Percentiles rank a stretch among this genome's conserved stretches.
Conservation (phyloP, 2,888 invertebrate species). For the Clivina fossor region DNA sequence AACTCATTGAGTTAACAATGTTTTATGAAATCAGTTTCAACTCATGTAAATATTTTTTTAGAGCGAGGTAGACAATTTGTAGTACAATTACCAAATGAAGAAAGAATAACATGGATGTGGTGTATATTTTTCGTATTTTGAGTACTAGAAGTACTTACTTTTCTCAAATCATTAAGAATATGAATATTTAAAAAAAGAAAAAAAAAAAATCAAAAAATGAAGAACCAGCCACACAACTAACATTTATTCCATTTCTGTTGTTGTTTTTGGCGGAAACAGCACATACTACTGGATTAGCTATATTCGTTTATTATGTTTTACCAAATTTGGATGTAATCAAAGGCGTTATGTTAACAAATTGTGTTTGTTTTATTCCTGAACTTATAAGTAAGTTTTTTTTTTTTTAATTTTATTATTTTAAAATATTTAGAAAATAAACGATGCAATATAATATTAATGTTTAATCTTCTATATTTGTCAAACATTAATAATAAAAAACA, state of each 20-base stretch:
- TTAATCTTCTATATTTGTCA: too few relatives aligned
- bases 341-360: conserved; percentile 95
- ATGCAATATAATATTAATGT: too few relatives aligned
- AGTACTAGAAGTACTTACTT: conserved; percentile 84
- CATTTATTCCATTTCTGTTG: conserved; percentile 63
- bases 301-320: conserved; percentile 84
- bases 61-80: conserved; percentile 86
- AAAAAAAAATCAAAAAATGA: too few relatives aligned
- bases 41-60: conserved; percentile 50
- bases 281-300: conserved; percentile 82
- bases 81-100: conserved; percentile 78
- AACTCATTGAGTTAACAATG: too few relatives aligned
- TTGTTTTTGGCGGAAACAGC: conserved; percentile 84
- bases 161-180: conserved; percentile 82
- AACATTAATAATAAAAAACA: too few relatives aligned
- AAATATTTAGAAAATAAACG: too few relatives aligned
- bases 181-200: conserved; percentile 92
- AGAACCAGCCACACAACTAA: conserved; percentile 78
- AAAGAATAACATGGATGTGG: conserved; percentile 93
- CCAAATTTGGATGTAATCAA: conserved; percentile 93
- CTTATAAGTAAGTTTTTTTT: conserved; percentile 64
- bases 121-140: conserved; percentile 83
- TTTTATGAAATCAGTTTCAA: not conserved
- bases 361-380: conserved; percentile 89
- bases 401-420: too few relatives aligned